Conservation (phyloP, 2,797 vertebrate genomes). For the Apogon talboti region DNA sequence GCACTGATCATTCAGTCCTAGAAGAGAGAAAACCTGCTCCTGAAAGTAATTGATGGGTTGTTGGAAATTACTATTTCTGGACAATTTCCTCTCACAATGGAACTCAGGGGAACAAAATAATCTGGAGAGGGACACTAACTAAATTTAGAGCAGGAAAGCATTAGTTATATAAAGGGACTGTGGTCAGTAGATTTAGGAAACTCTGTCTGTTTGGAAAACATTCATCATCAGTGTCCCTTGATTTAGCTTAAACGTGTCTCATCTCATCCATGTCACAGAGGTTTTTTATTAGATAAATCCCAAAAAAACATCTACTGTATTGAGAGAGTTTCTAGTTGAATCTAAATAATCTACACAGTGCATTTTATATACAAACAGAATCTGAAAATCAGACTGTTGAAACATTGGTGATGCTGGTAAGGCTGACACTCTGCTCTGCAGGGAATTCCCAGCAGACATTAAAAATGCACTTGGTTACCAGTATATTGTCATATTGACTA, state of each 20-base stretch:
- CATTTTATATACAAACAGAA: constrained; percentile 1
- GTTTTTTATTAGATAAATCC: constrained; percentile 4
- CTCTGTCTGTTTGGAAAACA: constrained; percentile 31
- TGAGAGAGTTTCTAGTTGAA: constrained; percentile 3
- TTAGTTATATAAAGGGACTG: constrained; percentile 50
- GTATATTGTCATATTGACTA: too few relatives aligned
- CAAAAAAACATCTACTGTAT: constrained; percentile 19
- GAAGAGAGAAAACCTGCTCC: constrained; percentile 5
- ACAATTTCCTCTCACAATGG: constrained; percentile 41
- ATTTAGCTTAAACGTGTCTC: constrained; percentile 26
- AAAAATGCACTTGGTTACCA: background rate
- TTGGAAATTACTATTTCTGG: constrained; percentile 42
- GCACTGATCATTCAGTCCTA: background rate
- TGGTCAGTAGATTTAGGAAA: constrained; percentile 26
- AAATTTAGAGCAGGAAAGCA: constrained; percentile 60
- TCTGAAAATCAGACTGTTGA: constrained; percentile 21
- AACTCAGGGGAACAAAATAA: constrained; percentile 30
- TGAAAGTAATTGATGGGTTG: constrained; percentile 42
- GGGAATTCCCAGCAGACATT: background rate
- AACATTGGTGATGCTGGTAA: constrained; percentile 6
- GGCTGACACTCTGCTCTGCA: constrained; percentile 24
- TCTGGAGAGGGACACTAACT: constrained; percentile 52
- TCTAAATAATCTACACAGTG: constrained; percentile 16
- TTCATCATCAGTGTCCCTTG: background rate
- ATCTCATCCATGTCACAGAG: constrained; percentile 21